Conservation (phyloP, 2,888 invertebrate species). For the Hipparchia semele region DNA sequence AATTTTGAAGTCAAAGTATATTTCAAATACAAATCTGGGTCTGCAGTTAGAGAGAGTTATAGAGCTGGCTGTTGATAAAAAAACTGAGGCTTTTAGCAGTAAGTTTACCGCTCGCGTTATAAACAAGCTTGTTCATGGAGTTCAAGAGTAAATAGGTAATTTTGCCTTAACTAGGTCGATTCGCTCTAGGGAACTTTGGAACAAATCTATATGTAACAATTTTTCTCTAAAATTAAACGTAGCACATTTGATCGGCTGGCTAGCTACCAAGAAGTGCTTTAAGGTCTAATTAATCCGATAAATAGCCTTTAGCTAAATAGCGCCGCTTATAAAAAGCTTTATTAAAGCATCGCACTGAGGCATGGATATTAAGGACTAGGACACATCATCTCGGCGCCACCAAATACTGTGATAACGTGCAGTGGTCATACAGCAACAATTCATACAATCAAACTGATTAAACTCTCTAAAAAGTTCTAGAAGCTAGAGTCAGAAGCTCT, state of each 20-base stretch:
- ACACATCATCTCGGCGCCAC: too few species aligned
- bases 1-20: too few species aligned
- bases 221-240: constrained; percentile 15
- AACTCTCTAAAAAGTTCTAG: too few species aligned
- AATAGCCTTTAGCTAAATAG: not conserved
- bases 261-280: not conserved
- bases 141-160: constrained; percentile 1
- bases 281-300: not conserved
- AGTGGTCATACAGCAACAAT: too few species aligned
- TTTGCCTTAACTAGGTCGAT: constrained; percentile 1
- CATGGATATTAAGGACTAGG: too few species aligned
- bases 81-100: not conserved
- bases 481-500: too few species aligned
- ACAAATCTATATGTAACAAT: constrained; percentile 10
- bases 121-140: not conserved
- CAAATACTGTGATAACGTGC: not conserved
- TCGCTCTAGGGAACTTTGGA: constrained; percentile 9
- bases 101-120: not conserved
- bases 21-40: too few species aligned
- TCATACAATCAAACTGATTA: too few species aligned
- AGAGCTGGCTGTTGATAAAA: not conserved
- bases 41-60: too few species aligned
- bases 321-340: not conserved
- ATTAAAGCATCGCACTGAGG: too few species aligned
- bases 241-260: not conserved